Base-by-base conservation (phyloP, 2,888 invertebrate genomes). In the Aporophyla lueneburgensis region DNA sequence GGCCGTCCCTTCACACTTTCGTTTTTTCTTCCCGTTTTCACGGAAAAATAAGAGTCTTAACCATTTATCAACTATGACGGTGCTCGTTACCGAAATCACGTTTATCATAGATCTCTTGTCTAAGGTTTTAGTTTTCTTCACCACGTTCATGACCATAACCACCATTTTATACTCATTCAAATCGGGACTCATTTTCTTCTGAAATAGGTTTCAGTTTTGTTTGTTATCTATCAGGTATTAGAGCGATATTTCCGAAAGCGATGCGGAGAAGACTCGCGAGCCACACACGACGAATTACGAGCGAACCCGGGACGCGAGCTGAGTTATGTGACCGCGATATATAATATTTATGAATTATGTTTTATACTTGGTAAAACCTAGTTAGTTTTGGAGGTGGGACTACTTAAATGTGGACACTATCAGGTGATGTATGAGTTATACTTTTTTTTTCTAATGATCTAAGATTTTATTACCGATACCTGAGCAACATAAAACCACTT, bases 81-180 rank as follows among this genome's bases (percentile, higher is more conserved):
- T 90, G 91, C 96, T 96, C 94, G 96, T 96, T 96, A 96, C 96
- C 93, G 89, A 96, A 96, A 96, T 95, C 96, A 95, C 94, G 95
- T 95, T 95, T 95, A 95, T 96, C 96, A 95, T 96, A 95, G 94
- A 96, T 96, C 96, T 96, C 96, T 95, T 93, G 95, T 95, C 95
- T 95, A 95, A 95, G 95, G 94, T 93, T 94, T 94, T 94, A 93
- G 91, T 90, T 93, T 90, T 90, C 80, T 87, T 74, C 65, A 78
- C 78, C 71, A 73, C 65, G 46, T n/a, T 82, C 78, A 92, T 89
- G 53, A 89, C 51, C 83, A 6, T 89, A 94, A 89, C 81, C 85
- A 24, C 67, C 49, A 19, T 14, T 53, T 78, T 62, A 21, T 6
- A 0, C 40, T 19, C 83, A 87, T 56, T 72, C 65, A 46, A 93